phyloP scores from a whole-genome alignment of 2,797 vertebrate species.

The Malacoctenus gilli region DNA sequence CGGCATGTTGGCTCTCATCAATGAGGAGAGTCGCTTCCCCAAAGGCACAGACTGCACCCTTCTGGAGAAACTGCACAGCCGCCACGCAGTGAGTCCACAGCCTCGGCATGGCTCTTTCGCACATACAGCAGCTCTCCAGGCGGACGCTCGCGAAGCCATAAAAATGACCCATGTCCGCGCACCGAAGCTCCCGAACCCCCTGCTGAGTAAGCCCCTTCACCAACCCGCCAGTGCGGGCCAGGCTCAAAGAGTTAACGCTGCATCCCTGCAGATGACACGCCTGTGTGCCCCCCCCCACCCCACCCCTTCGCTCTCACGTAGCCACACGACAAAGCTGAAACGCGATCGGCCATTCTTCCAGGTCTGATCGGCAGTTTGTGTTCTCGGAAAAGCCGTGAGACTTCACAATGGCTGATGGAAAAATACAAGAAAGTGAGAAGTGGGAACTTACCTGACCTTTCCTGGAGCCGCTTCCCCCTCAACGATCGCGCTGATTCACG shows the following conservation, averaged over 20 bases:
- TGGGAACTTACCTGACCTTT: conserved; percentile 47
- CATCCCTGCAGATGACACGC: conserved; percentile 28
- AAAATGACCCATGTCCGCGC: conserved; percentile 33
- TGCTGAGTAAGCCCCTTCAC: conserved; percentile 9
- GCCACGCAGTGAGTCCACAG: conserved; percentile 85
- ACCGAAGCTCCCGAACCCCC: conserved; percentile 26
- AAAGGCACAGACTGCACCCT: conserved; percentile 95
- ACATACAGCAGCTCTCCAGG: conserved; percentile 9
- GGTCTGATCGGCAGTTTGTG: conserved; percentile 62
- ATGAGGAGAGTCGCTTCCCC: conserved; percentile 93
- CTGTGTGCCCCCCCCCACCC: too few species aligned
- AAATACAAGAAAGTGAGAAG: conserved; percentile 28
- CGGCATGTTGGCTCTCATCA: conserved; percentile 92
- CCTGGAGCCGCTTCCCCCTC: conserved; percentile 29
- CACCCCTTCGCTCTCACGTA: conserved; percentile 58
- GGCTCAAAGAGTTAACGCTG: conserved; percentile 47
- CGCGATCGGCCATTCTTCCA: conserved; percentile 62
- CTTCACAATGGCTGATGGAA: conserved; percentile 37
- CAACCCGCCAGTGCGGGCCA: conserved; percentile 19
- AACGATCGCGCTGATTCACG: not conserved
- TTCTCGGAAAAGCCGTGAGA: conserved; percentile 49
- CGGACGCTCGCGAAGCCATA: conserved; percentile 28
- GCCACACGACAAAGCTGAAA: conserved; percentile 74
- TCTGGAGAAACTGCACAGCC: conserved; percentile 91
- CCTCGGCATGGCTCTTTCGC: conserved; percentile 12